Evolutionary conservation across 1,140 invertebrate genomes (phyloP), one percentile per base, ranked within the genome.

Genomic region (Cepaea nemoralis): DNA sequence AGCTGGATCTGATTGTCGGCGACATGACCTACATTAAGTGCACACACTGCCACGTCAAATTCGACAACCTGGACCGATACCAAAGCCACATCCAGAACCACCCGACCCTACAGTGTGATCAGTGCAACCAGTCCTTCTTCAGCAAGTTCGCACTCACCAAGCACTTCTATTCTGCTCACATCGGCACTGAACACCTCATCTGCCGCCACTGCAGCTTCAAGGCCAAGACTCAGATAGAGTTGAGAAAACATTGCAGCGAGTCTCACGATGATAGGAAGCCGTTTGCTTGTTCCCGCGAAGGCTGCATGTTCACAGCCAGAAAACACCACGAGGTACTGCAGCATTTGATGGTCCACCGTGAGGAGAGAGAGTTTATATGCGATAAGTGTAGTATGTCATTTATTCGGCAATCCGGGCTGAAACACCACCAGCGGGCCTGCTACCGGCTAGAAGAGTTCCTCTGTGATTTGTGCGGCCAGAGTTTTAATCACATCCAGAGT

Each of bases 331-430:
- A 81, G 33, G 59, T 88, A 10, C 63, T 84, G 31, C 84, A 84
- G 27, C 90, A 91, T 48, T 55, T 75, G 35, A 80, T 84, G 71
- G 87, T 88, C 50, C 90, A 91, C 81, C 74, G 86, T 27, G 85
- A 86, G 5, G 70, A 84, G 70, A 87, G 86, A 48, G 86, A 84
- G 19, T 91, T 83, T 83, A 81, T 84, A 19, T 91, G 89, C 82
- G 84, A 86, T 24, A 85, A 86, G 76, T 91, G 90, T 69, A 83
- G 86, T 8, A 86, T 55, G 86, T 86, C 83, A 83, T 91, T 87
- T 87, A 89, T 83, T 81, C 89, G 74, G 86, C 85, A 71, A 81
- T 87, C 71, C 59, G 87, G 85, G 27, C 79, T 90, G 12, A 59
- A 70, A 16, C 81, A 79, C 24, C 89, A 90, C 73, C 74, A 77